These are phyloP conservation scores for Thera obeliscata DNA, from an alignment of 2,888 invertebrate species.

Conservation along the genomic window DNA sequence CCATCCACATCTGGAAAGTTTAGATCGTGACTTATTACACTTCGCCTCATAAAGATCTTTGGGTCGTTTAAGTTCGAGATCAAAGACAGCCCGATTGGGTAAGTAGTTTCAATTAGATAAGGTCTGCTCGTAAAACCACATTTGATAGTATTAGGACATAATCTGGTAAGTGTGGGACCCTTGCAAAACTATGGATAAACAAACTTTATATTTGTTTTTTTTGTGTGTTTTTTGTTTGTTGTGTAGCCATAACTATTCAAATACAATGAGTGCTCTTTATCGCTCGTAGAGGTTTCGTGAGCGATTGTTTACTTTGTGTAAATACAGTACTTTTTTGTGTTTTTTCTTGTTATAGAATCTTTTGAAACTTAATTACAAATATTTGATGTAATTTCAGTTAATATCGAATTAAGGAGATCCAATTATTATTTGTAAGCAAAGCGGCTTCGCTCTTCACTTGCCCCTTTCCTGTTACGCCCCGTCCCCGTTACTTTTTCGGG, in stretches of 20 bases:
- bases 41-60: conserved; percentile 31
- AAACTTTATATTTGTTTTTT: background rate
- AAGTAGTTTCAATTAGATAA: conserved; percentile 61
- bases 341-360: too few species aligned
- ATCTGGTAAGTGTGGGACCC: background rate
- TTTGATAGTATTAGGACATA: background rate
- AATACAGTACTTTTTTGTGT: too few species aligned
- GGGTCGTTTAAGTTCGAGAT: conserved; percentile 28
- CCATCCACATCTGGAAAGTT: conserved; percentile 35
- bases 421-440: background rate
- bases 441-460: too few species aligned
- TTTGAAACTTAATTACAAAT: too few species aligned
- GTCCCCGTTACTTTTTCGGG: too few species aligned
- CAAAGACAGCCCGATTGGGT: conserved; percentile 55
- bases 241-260: too few species aligned
- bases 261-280: too few species aligned
- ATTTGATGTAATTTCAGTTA: too few species aligned
- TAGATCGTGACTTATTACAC: conserved; percentile 35
- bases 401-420: background rate
- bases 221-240: too few species aligned
- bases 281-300: too few species aligned
- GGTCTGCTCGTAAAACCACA: conserved; percentile 8
- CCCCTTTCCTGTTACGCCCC: too few species aligned
- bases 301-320: too few species aligned
- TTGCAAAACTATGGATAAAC: background rate